These are phyloP conservation scores for Tanypteryx hageni DNA, from an alignment of 2,888 invertebrate genomes.

Conservation along the genomic window DNA sequence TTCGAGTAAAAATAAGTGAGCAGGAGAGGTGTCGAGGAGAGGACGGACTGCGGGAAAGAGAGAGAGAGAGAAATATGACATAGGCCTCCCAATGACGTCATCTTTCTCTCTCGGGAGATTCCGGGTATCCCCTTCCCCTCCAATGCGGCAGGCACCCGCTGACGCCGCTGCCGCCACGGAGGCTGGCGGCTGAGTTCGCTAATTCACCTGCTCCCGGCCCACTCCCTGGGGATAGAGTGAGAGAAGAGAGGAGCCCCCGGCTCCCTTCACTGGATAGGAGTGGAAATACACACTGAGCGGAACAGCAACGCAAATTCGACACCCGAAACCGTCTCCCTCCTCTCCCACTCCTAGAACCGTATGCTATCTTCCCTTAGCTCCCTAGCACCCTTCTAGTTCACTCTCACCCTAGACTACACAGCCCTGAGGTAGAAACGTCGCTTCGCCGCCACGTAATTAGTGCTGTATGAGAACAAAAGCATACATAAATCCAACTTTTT, in stretches of 20 bases:
- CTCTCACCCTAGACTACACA: no score
- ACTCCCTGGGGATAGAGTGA: not conserved
- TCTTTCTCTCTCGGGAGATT: conserved; percentile 31
- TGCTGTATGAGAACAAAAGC: no score
- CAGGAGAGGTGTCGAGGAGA: not conserved
- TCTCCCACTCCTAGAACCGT: no score
- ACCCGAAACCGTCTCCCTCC: no score
- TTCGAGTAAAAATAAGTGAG: not conserved
- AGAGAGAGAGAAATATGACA: conserved; percentile 36
- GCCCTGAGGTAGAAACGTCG: no score
- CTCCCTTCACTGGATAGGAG: not conserved
- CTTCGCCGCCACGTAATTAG: no score
- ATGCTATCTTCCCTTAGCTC: no score
- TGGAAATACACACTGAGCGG: no score
- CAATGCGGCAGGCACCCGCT: conserved; percentile 43
- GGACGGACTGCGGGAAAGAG: not conserved
- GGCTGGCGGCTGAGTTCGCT: conserved; percentile 24
- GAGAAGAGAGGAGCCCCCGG: not conserved
- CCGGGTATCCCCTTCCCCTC: conserved; percentile 34
- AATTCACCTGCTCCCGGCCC: conserved; percentile 36
- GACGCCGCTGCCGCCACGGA: conserved; percentile 16
- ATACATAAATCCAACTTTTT: no score
- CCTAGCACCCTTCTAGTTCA: no score
- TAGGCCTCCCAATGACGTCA: conserved; percentile 34
- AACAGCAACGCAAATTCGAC: no score